phyloP scores from a whole-genome alignment of 2,113 vertebrate genomes.

The Aptenodytes forsteri region DNA sequence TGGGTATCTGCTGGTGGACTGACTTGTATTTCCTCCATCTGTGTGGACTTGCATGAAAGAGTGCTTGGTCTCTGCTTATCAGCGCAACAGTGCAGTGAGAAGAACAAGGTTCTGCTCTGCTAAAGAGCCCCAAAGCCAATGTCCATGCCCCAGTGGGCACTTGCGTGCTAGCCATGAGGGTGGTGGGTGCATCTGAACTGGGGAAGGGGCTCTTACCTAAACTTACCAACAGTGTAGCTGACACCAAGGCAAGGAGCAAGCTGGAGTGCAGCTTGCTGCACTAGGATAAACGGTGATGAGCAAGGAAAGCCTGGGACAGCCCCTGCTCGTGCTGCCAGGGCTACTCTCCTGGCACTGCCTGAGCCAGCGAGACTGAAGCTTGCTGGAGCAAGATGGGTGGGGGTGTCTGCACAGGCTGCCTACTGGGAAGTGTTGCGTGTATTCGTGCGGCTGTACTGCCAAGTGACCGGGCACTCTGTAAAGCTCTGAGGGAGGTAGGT shows the following conservation, averaged over 20 bases:
- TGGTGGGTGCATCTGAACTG: background rate
- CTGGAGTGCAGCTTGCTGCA: background rate
- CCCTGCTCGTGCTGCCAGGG: background rate
- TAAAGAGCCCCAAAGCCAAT: background rate
- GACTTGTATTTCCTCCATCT: background rate
- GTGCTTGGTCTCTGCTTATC: background rate
- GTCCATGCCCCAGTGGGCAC: background rate
- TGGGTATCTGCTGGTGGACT: background rate
- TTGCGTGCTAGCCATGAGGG: fast-evolving
- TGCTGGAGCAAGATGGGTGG: background rate
- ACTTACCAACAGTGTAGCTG: background rate
- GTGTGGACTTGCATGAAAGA: background rate
- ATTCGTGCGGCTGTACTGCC: background rate
- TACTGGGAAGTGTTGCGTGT: background rate
- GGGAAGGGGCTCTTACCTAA: background rate
- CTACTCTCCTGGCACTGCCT: background rate
- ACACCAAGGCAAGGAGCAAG: background rate
- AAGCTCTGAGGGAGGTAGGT: background rate
- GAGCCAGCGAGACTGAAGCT: background rate
- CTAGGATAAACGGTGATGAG: background rate
- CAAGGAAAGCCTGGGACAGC: background rate
- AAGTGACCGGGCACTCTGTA: background rate
- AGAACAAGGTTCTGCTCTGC: background rate
- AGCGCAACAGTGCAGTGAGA: background rate
- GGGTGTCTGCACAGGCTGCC: background rate